Base-by-base conservation (phyloP, 2,888 invertebrate genomes). In the Tetragonula carbonaria region DNA sequence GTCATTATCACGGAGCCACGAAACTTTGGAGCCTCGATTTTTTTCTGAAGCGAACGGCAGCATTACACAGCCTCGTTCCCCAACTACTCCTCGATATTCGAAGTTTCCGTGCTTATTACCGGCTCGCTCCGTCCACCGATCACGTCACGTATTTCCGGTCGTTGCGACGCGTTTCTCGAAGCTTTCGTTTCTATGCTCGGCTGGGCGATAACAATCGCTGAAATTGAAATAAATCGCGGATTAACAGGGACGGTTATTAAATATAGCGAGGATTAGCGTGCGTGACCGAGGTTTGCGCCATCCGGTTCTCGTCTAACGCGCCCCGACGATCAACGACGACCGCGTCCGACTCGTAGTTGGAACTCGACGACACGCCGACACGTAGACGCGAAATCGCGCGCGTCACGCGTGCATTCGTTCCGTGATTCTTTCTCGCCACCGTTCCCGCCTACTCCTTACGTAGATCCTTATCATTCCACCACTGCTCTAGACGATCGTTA, bases 191-290 rank as follows among this genome's bases (percentile, higher is more conserved):
- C 23, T 11, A n/a, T 33, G 65, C 0, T 14, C 13, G 38, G 4
- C 51, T 66, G 71, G 23, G 23, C 59, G 89, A 89, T 89, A 89
- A 66, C 68, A 62, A 74, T 72, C 80, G 67, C 70, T 16, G 66
- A 89, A 90, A 90, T 90, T 90, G 90, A 90, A 90, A 91, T 91
- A 89, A 90, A 90, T 90, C 86, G 85, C 75, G 79, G 82, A 87
- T 89, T 82, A 84, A 84, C 75, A 63, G 75, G 74, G 80, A 72
- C 38, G 74, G 66, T 85, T 84, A 80, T 86, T 84, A 88, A 86
- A 80, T 73, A 74, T 50, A 28, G 79, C 81, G 50, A 38, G 62
- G 74, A 87, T 86, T 82, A 77, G 72, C 75, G 86, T 85, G 82
- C 87, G 90, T 90, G 90, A 84, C 84, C 63, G 16, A 1, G n/a